Evolutionary conservation across 2,797 vertebrate genomes (phyloP).

Genomic region (Vultur gryphus): DNA sequence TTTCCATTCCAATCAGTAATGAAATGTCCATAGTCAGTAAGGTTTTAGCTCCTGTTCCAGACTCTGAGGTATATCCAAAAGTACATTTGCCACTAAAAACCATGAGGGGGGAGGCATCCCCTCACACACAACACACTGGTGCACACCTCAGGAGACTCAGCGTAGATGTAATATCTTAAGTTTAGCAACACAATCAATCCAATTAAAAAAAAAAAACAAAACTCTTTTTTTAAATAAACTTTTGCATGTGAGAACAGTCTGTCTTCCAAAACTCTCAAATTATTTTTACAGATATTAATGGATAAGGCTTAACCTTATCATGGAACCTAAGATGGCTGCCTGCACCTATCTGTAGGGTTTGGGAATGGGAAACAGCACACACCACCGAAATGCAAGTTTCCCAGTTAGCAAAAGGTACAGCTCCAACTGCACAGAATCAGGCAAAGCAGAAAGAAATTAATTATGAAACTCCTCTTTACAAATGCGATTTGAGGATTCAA

Average conservation of each 20-base stretch:
- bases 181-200: not conserved
- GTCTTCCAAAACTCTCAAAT: not conserved
- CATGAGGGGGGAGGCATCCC: not conserved
- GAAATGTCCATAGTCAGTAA: not conserved
- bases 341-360: not conserved
- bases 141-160: not conserved
- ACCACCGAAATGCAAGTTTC: not conserved
- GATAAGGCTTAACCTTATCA: not conserved
- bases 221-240: not conserved
- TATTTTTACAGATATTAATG: not conserved
- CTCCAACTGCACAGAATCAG: not conserved
- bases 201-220: not conserved
- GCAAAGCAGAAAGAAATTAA: constrained; percentile 2
- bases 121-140: not conserved
- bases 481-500: not conserved
- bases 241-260: not conserved
- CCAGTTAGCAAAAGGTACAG: not conserved
- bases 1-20: not conserved
- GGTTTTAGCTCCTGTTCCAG: not conserved
- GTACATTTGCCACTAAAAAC: not conserved
- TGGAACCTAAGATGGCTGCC: not conserved
- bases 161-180: rapidly evolving
- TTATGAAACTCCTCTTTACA: not conserved
- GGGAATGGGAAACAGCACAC: not conserved
- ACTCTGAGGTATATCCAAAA: not conserved